phyloP scores from a whole-genome alignment of 2,888 invertebrate species.

The Endomychus coccineus region DNA sequence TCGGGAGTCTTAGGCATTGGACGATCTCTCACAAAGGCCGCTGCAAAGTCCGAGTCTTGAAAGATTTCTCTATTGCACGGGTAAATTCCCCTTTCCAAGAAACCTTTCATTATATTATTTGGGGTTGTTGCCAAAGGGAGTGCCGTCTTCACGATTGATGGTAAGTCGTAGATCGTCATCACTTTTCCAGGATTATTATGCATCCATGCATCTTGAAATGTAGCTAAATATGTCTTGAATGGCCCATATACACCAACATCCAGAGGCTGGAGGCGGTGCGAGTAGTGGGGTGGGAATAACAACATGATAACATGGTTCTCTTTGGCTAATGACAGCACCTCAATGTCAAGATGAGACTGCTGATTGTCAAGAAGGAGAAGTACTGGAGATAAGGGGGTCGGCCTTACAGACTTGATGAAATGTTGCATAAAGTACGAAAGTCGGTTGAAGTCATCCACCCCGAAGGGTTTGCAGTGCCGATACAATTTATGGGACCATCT shows the following conservation, averaged over 20 bases:
- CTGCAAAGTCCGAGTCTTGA: conserved; percentile 18
- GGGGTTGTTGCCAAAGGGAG: conserved; percentile 13
- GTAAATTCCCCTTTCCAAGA: conserved; percentile 22
- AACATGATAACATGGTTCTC: conserved; percentile 6
- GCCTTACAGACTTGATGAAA: conserved; percentile 5
- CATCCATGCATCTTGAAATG: conserved; percentile 18
- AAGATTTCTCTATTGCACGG: conserved; percentile 21
- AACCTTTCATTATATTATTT: conserved; percentile 21
- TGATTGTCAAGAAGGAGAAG: conserved; percentile 4
- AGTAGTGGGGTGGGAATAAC: conserved; percentile 8
- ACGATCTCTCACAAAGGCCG: conserved; percentile 10
- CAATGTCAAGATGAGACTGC: conserved; percentile 2
- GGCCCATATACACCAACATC: conserved; percentile 17
- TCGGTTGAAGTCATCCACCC: conserved; percentile 5
- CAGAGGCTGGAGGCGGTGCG: conserved; percentile 16
- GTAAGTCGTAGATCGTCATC: conserved; percentile 20
- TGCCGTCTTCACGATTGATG: conserved; percentile 13
- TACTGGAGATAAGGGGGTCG: neutral
- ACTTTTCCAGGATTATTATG: conserved; percentile 17
- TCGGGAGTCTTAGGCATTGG: no score
- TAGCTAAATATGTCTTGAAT: conserved; percentile 11
- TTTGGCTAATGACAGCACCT: conserved; percentile 3
- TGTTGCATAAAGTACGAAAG: conserved; percentile 4
- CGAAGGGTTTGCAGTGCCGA: neutral
- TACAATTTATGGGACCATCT: no score